phyloP scores from a whole-genome alignment of 2,888 invertebrate species.

The Megastigmus dorsalis region DNA sequence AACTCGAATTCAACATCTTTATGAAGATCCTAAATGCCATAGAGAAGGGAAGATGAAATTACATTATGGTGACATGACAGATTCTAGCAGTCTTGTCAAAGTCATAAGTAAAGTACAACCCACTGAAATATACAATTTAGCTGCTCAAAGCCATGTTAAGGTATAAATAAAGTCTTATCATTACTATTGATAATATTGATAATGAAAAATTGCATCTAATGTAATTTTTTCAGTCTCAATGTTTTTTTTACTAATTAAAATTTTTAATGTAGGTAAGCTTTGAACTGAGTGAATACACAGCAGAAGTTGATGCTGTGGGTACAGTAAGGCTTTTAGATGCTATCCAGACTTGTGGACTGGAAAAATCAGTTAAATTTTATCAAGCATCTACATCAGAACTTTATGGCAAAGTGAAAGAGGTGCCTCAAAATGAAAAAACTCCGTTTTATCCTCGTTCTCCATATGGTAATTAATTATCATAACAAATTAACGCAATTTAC shows the following conservation, averaged over 20 bases:
- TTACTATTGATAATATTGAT: slow-evolving; percentile 7
- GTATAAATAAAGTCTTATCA: slow-evolving; percentile 75
- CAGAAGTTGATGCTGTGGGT: slow-evolving; percentile 97
- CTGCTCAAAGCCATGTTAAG: slow-evolving; percentile 99
- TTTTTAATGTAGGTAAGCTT: slow-evolving; percentile 84
- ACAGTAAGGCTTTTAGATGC: slow-evolving; percentile 93
- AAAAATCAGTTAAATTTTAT: slow-evolving; percentile 89
- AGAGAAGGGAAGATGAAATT: slow-evolving; percentile 92
- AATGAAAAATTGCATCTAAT: no score
- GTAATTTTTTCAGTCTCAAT: neutral
- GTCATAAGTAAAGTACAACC: slow-evolving; percentile 88
- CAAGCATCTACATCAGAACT: slow-evolving; percentile 97
- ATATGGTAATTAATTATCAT: slow-evolving; percentile 82
- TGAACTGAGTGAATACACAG: slow-evolving; percentile 98
- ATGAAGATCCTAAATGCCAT: slow-evolving; percentile 92
- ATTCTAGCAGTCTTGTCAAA: slow-evolving; percentile 95
- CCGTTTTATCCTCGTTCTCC: slow-evolving; percentile 98
- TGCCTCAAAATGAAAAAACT: slow-evolving; percentile 94
- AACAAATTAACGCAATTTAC: no score
- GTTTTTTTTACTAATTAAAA: slow-evolving; percentile 8
- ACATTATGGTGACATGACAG: slow-evolving; percentile 99
- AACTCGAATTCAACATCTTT: slow-evolving; percentile 95
- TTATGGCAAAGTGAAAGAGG: slow-evolving; percentile 94
- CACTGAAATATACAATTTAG: slow-evolving; percentile 97
- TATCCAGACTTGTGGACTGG: slow-evolving; percentile 90